Base-by-base conservation (phyloP, 2,113 vertebrate species). In the Gymnobelideus leadbeateri region DNA sequence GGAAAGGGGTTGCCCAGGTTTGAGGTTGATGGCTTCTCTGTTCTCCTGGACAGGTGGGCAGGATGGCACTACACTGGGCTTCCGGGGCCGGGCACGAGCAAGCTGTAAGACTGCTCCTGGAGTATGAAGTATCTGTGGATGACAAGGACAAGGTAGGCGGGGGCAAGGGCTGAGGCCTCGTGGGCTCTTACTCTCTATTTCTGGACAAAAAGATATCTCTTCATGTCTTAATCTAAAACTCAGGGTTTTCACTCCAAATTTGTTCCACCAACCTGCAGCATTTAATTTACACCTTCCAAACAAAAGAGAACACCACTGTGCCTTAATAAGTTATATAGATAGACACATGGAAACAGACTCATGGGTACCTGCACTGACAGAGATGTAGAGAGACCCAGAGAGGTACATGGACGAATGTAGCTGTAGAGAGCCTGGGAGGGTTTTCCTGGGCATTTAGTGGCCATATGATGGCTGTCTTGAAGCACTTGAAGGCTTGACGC, bases 61-160 rank as follows among this genome's bases (percentile, higher is more conserved):
- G 99, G 92, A 99, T 98, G 94, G 99, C 99, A 6, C 97, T 99
- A 97, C 99, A 99, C 98, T 99, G 99, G 99, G 99, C 99, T 0
- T 99, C 98, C 0, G 99, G 99, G 47, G 98, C 99, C 0, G 99
- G 99, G 25, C 98, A 98, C 0, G 98, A 98, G 95, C 98, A 99
- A 91, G 99, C 99, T 0, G 97, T 99, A 24, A 98, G 98, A 3
- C 98, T 99, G 47, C 99, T 99, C 0, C 98, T 99, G 97, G 99
- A 99, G 0, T 98, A 99, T 0, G 98, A 98, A n/a, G 97, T 98
- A 0, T 98, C 98, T 0, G 95, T 99, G 93, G 99, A 99, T 9
- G 99, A 99, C 0, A 97, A 96, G 57, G 99, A 99, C 96, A 98
- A 49, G 90, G 99, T 99, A 99, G 0, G 98, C 92, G 19, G 61